Evolutionary conservation across 1,140 invertebrate genomes (phyloP).

Genomic region (Meloidogyne exigua): DNA sequence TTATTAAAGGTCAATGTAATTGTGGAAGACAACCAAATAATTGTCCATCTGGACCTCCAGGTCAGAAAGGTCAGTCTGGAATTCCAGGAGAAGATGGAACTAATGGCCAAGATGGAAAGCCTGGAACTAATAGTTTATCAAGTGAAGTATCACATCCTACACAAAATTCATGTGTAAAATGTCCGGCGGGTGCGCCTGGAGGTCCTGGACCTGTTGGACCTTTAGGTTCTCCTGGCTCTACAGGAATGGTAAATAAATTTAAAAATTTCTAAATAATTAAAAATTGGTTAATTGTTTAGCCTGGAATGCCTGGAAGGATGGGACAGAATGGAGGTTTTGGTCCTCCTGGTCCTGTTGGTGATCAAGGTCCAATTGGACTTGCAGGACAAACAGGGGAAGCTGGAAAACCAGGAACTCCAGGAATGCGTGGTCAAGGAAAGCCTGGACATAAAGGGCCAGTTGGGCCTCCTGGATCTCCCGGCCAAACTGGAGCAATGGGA

Average conservation of each 20-base stretch:
- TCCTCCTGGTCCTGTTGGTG: constrained; percentile 19
- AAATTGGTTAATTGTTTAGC: constrained; percentile 13
- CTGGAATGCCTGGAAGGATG: constrained; percentile 42
- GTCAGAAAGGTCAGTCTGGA: constrained; percentile 26
- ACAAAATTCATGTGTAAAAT: constrained; percentile 29
- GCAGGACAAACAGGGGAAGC: constrained; percentile 22
- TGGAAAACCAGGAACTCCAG: constrained; percentile 30
- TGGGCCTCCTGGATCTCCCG: constrained; percentile 30
- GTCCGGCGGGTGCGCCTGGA: constrained; percentile 42
- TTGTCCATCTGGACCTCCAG: constrained; percentile 38
- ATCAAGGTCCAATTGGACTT: constrained; percentile 23
- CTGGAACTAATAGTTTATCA: constrained; percentile 7
- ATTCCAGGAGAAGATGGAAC: constrained; percentile 36
- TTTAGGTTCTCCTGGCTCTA: constrained; percentile 29
- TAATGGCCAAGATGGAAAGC: constrained; percentile 33
- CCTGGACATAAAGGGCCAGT: constrained; percentile 45
- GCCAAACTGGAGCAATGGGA: constrained; percentile 23
- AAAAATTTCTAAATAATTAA: background rate
- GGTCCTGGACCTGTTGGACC: constrained; percentile 16
- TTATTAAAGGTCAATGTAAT: constrained; percentile 17
- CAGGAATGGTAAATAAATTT: constrained; percentile 10
- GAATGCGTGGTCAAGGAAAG: constrained; percentile 25
- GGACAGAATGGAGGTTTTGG: constrained; percentile 28
- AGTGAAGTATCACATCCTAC: constrained; percentile 21
- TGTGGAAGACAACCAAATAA: constrained; percentile 42